Evolutionary conservation across 1,140 invertebrate genomes (phyloP).

Genomic region (Acromyrmex charruanus): DNA sequence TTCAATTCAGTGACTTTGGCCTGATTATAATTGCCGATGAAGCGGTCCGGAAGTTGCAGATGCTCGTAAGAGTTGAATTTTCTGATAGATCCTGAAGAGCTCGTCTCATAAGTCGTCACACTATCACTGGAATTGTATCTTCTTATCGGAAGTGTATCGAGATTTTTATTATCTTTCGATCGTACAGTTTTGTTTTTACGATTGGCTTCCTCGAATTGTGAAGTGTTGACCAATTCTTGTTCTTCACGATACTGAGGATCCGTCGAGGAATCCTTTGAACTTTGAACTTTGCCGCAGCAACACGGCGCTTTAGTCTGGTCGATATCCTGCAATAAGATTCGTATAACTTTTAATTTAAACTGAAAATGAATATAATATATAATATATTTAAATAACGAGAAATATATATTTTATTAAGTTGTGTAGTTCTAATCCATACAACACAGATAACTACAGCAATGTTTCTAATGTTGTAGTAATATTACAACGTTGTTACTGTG

Average conservation of each 20-base stretch:
- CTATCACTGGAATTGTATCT: constrained; percentile 76
- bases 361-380: not conserved
- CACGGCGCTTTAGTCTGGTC: constrained; percentile 56
- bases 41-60: constrained; percentile 50
- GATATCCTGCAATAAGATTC: constrained; percentile 69
- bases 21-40: constrained; percentile 68
- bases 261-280: constrained; percentile 29
- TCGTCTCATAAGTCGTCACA: constrained; percentile 50
- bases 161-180: not conserved
- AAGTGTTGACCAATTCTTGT: not conserved
- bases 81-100: constrained; percentile 39
- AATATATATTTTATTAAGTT: not conserved
- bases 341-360: constrained; percentile 36
- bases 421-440: not conserved
- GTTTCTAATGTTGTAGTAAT: no score
- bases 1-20: constrained; percentile 75
- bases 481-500: no score
- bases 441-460: no score
- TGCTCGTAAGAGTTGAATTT: constrained; percentile 76
- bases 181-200: not conserved
- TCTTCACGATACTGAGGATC: not conserved
- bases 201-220: not conserved
- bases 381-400: not conserved
- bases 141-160: constrained; percentile 22
- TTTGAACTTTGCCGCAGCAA: constrained; percentile 55